phyloP scores from a whole-genome alignment of 53 echinoderm and acorn worm species.

The Holothuria leucospilota region DNA sequence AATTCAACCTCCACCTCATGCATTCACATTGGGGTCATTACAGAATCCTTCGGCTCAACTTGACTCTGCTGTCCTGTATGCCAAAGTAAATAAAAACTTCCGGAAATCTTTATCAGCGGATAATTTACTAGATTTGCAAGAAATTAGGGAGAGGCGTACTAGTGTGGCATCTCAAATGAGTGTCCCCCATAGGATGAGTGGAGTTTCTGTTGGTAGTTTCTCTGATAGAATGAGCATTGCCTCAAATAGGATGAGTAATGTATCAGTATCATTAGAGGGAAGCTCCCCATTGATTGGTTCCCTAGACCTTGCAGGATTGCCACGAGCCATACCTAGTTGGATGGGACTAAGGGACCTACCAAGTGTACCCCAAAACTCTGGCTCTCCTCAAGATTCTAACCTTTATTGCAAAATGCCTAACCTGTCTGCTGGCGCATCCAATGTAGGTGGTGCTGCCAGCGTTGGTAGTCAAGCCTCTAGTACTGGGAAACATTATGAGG shows the following conservation, averaged over 20 bases:
- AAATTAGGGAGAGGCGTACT: neutral
- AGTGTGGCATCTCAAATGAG: conserved; percentile 31
- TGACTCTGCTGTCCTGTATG: conserved; percentile 40
- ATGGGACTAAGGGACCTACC: conserved; percentile 72
- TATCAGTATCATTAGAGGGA: conserved; percentile 47
- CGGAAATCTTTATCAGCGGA: conserved; percentile 69
- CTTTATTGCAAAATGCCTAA: conserved; percentile 66
- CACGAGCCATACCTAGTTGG: conserved; percentile 66
- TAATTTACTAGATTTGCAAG: conserved; percentile 53
- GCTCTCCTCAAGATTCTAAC: conserved; percentile 72
- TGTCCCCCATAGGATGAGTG: conserved; percentile 36
- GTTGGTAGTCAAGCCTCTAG: neutral
- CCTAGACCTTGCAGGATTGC: conserved; percentile 75
- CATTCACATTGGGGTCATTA: neutral
- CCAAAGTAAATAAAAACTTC: conserved; percentile 43
- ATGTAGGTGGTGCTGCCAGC: conserved; percentile 3
- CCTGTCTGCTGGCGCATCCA: neutral
- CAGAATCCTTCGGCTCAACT: conserved; percentile 42
- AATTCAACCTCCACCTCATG: neutral
- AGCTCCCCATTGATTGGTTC: conserved; percentile 82
- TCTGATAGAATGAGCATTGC: conserved; percentile 43
- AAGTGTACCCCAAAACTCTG: conserved; percentile 67
- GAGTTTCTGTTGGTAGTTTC: conserved; percentile 54
- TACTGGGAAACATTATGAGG: conserved; percentile 20
- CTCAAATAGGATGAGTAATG: conserved; percentile 14